Evolutionary conservation across 2,888 invertebrate genomes (phyloP).

Genomic region (Amphipoea oculea): DNA sequence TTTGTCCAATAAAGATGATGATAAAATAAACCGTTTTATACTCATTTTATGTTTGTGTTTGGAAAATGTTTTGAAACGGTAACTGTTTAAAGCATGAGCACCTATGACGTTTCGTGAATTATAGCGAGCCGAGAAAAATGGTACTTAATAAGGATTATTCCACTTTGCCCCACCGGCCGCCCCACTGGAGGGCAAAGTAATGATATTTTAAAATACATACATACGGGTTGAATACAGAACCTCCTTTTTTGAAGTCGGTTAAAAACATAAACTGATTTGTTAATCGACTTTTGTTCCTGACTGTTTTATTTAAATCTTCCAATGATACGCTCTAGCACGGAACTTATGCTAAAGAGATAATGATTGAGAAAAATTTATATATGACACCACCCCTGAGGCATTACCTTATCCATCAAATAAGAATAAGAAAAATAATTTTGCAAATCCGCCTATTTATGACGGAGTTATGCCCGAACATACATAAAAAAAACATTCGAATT

Average conservation of each 20-base stretch:
- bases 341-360: not conserved
- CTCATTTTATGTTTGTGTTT: not conserved
- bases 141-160: not conserved
- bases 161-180: too few species aligned
- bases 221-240: too few species aligned
- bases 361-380: not conserved
- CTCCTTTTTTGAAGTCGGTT: too few species aligned
- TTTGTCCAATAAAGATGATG: slow-evolving; percentile 59
- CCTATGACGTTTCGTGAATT: not conserved
- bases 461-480: too few species aligned
- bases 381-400: too few species aligned
- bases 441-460: too few species aligned
- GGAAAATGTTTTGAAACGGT: not conserved
- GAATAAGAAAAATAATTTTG: too few species aligned
- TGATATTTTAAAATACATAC: not conserved
- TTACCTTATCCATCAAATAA: too few species aligned
- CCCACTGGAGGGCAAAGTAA: too few species aligned
- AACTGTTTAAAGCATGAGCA: not conserved
- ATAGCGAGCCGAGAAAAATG: not conserved
- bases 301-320: not conserved
- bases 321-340: not conserved
- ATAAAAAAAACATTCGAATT: too few species aligned
- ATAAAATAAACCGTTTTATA: slow-evolving; percentile 31
- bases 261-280: not conserved
- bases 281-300: not conserved